Conservation (phyloP, 2,797 vertebrate genomes). For the Chelidonichthys spinosus region DNA sequence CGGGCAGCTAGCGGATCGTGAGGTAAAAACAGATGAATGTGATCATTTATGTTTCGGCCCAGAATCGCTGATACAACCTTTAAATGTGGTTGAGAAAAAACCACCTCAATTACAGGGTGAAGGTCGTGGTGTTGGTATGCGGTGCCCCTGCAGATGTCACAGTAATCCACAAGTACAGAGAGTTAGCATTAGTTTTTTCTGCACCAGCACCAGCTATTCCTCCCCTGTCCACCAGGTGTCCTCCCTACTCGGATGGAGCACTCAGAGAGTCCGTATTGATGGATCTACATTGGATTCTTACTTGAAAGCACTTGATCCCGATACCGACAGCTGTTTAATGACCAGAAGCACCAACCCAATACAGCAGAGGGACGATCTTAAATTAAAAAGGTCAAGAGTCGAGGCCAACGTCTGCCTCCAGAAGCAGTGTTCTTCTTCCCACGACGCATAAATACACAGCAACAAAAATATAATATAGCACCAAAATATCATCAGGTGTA, state of each 20-base stretch:
- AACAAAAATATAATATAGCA: background rate
- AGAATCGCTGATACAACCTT: too few species aligned
- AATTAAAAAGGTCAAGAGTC: too few species aligned
- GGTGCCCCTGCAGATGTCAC: background rate
- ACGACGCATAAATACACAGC: background rate
- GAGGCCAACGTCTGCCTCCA: background rate
- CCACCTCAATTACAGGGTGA: background rate
- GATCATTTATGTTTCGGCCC: too few species aligned
- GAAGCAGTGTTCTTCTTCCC: too few species aligned
- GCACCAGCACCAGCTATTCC: background rate
- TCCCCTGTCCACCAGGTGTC: background rate
- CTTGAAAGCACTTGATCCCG: too few species aligned
- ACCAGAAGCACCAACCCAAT: slow-evolving; percentile 4
- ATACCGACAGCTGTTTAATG: background rate
- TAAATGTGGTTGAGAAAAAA: slow-evolving; percentile 6
- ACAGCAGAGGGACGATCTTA: background rate
- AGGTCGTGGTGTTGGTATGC: background rate
- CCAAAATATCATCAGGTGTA: background rate
- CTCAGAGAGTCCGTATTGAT: too few species aligned
- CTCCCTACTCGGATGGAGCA: too few species aligned
- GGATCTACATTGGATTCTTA: too few species aligned
- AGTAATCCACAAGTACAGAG: background rate
- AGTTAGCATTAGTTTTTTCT: background rate
- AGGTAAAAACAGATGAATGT: too few species aligned
- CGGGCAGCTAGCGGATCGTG: too few species aligned